Conservation (phyloP, 2,797 vertebrate species). For the Leptatherina wallacei region DNA sequence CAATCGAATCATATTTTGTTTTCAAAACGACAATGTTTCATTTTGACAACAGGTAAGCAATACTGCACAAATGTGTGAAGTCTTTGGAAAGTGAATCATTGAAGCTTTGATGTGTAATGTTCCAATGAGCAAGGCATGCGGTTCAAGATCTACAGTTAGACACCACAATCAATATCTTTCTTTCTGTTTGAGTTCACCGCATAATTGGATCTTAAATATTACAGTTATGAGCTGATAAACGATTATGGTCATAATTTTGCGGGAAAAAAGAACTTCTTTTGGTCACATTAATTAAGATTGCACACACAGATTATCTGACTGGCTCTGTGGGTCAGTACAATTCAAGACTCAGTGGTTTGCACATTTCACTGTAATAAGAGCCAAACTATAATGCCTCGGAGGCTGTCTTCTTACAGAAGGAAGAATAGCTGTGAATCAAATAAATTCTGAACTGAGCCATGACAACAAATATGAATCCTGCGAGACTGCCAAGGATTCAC, state of each 20-base stretch:
- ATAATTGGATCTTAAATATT: slow-evolving; percentile 13
- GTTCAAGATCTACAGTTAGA: background rate
- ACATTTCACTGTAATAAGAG: background rate
- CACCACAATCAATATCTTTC: background rate
- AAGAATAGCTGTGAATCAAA: background rate
- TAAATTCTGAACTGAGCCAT: background rate
- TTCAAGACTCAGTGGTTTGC: background rate
- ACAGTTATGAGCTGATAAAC: background rate
- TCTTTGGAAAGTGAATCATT: background rate
- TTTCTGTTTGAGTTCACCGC: background rate
- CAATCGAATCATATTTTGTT: too few species aligned
- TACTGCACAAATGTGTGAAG: background rate
- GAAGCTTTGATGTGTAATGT: background rate
- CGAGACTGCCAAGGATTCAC: background rate
- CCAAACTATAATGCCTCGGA: background rate
- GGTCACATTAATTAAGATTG: slow-evolving; percentile 1
- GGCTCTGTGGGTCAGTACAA: background rate
- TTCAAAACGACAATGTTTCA: background rate
- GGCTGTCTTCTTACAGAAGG: background rate
- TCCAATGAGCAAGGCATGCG: background rate
- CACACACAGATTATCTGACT: background rate
- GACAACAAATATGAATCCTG: background rate
- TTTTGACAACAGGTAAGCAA: background rate
- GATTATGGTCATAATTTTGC: background rate
- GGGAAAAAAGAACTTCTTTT: background rate